Base-by-base conservation (phyloP, 2,888 invertebrate species). In the Malacosoma neustria region DNA sequence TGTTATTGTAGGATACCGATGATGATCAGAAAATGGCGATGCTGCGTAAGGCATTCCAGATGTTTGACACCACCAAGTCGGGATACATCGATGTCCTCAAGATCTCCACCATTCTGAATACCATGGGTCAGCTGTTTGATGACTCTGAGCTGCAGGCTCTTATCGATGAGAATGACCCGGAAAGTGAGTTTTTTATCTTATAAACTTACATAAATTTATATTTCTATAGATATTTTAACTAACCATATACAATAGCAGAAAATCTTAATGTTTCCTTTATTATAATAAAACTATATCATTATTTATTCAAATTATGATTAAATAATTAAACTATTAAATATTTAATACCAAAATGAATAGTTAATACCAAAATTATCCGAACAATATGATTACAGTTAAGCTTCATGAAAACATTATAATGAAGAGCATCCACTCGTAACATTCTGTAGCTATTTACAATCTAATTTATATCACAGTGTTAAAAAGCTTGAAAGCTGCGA, bases 1-100 rank as follows among this genome's bases (percentile, higher is more conserved):
- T 34, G 42, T 46, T 55, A 40, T 51, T 49, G 7, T 52, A 87
- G 87, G 86, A 86, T 49, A 64, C 77, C 41, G 93, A 92, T 65
- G 93, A 93, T 63, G 92, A 92, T 54, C 93, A 93, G 72, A 93
- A 93, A 80, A 89, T 91, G 89, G 92, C 91, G 87, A 95, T 97
- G 82, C 93, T 97, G 89, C 93, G 95, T 70, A 96, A 95, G 80
- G 96, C 96, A 58, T 97, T 97, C 89, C 95, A 96, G 82, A 97
- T 97, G 97, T 97, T 97, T 68, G 97, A 97, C 82, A 95, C 96
- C 50, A 92, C 93, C 54, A 97, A 96, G 85, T 91, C 92, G 43
- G 97, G 97, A 34, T 94, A 93, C 80, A 97, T 97, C 51, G 96
- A 97, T 54, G 95, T 95, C 30, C 84, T 93, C 37, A 96, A 97